Base-by-base conservation (phyloP, 1,140 invertebrate genomes). In the Meloidogyne floridensis region DNA sequence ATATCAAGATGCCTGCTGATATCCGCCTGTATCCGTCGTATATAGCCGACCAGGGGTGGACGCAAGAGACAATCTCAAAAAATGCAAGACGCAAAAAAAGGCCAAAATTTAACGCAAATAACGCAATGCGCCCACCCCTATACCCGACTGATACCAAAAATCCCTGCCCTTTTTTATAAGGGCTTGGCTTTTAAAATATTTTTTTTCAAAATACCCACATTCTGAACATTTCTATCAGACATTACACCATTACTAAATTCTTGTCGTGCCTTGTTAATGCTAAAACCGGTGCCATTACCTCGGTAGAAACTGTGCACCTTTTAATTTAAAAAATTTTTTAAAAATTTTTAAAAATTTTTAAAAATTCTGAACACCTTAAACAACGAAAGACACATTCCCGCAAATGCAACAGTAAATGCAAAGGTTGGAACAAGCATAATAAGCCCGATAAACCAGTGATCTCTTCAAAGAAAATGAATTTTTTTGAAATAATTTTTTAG, bases 201-300 rank as follows among this genome's bases (percentile, higher is more conserved):
- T 70, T 80, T 13, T 59, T 51, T 53, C 8, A 47, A 72, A 70
- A 6, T 83, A 74, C 53, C 4, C 53, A 82, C 90, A 79, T 88
- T 88, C 92, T 97, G 95, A 51, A 98, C 95, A 90, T 95, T 94
- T 90, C 96, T 95, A 91, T 98, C 98, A 85, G 94, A 93, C 89
- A 98, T 93, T 77, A 99, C 95, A 87, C 95, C 96, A 77, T 94
- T 93, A 20, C 95, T 94, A 91, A 99, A 99, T 92, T 99, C 97
- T 83, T 94, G 94, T 91, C 98, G 96, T 7, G 97, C 97, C 91
- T 98, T 98, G 51, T 94, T 94, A 89, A 99, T 93, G 89, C 95
- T 98, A 71, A 96, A 96, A 73, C 95, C 83, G n/a, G 81, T 18
- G 13, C 15, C 59, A 8, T n/a, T 65, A 15, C 84, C 83, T 13